Base-by-base conservation (phyloP, 1,140 invertebrate genomes). In the Zophobas atratus region DNA sequence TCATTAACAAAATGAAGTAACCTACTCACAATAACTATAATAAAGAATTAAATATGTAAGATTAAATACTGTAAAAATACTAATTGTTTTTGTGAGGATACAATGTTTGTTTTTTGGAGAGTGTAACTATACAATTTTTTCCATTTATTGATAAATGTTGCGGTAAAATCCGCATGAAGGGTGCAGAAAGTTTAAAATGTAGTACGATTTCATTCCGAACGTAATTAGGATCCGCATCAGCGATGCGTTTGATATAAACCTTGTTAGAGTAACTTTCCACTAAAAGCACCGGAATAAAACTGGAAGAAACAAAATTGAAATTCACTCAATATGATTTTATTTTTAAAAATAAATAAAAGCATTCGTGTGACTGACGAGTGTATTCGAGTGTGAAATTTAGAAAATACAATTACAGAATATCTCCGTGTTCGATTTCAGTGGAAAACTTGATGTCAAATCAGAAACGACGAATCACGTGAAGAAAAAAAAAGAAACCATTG, bases 311-410 rank as follows among this genome's bases (percentile, higher is more conserved):
- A 67, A 43, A 67, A 67, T 67, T 67, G 60, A 63, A 63, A 63
- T 63, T 63, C 57, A 63, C 57, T 63, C 57, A 63, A 63, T 63
- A 39, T 63, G n/a, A 43, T 46, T 67, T 67, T 67, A 67, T 67
- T 67, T 67, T 43, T 41, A 67, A 67, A 67, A 67, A 67, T 67
- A 67, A 67, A 67, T 67, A n/a, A 39, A 67, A 67, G 60, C 60
- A 67, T 67, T 67, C 60, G 43, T 67, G 60, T 67, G 60, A 67
- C 60, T 67, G 60, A 67, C 60, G 60, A 67, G 43, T 67, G 33
- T 36, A 67, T 67, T 67, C 60, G 60, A 67, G 60, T 67, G 60
- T 43, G 60, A 67, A 67, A 67, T 67, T 67, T 39, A 43, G 60
- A 43, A 67, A 67, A 67, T 67, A 67, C 60, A 67, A 67, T 67